phyloP scores from a whole-genome alignment of 2,888 invertebrate genomes.

The Andrena haemorrhoa region DNA sequence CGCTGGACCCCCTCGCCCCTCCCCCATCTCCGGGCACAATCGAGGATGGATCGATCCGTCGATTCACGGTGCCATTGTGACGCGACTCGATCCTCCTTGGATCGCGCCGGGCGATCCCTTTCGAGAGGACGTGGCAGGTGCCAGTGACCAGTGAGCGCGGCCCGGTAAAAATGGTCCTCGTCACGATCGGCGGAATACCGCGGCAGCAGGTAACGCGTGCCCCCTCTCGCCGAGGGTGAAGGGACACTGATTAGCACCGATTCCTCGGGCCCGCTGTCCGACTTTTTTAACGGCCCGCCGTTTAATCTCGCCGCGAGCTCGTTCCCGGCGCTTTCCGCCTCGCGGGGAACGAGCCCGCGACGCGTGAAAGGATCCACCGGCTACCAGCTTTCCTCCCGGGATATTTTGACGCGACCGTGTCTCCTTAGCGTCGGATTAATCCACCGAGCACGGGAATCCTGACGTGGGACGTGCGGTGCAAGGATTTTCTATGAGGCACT shows the following conservation, averaged over 20 bases:
- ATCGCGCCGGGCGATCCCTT: conserved; percentile 47
- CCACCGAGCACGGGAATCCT: neutral
- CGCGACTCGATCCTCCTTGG: conserved; percentile 33
- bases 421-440: conserved; percentile 58
- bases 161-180: conserved; percentile 50
- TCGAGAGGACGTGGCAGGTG: conserved; percentile 59
- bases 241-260: conserved; percentile 61
- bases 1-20: conserved; percentile 2
- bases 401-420: conserved; percentile 55
- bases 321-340: neutral
- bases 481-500: conserved; percentile 2
- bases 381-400: conserved; percentile 48
- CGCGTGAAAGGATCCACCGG: conserved; percentile 22
- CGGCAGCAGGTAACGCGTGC: conserved; percentile 39
- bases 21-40: conserved; percentile 49
- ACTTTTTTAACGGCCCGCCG: conserved; percentile 41
- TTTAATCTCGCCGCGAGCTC: conserved; percentile 32
- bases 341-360: conserved; percentile 34
- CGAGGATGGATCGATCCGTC: conserved; percentile 70
- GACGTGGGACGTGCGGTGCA: too few relatives aligned
- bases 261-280: conserved; percentile 34
- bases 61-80: conserved; percentile 69
- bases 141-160: conserved; percentile 47
- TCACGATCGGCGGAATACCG: conserved; percentile 52
- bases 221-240: conserved; percentile 13